Evolutionary conservation across 2,888 invertebrate genomes (phyloP).

Genomic region (Archips xylosteana): DNA sequence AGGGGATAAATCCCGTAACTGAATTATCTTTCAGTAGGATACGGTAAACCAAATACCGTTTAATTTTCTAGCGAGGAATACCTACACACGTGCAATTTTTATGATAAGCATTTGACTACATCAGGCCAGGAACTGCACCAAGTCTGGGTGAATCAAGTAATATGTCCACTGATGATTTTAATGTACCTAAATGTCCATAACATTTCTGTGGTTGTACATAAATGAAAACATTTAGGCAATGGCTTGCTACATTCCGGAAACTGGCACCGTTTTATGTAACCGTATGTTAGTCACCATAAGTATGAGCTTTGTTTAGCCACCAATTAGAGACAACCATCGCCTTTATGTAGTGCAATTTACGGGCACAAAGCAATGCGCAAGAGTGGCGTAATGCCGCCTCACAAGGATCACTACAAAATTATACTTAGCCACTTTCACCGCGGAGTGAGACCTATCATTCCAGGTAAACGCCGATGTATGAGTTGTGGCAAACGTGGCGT

Average conservation of each 20-base stretch:
- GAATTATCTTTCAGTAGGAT: not conserved
- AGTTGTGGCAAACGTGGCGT: not conserved
- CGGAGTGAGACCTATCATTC: conserved; percentile 24
- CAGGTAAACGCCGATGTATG: conserved; percentile 2
- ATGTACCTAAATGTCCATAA: not conserved
- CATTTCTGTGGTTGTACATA: not conserved
- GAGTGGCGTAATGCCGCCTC: conserved; percentile 25
- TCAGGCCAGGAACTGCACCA: not conserved
- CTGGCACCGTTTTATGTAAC: conserved; percentile 29
- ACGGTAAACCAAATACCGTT: not conserved
- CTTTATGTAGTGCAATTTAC: conserved; percentile 40
- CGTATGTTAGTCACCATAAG: conserved; percentile 30
- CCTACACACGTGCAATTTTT: not conserved
- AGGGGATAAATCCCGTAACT: not conserved
- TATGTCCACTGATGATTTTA: not conserved
- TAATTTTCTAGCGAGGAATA: not conserved
- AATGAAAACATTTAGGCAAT: conserved; percentile 13
- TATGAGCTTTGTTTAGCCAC: conserved; percentile 30
- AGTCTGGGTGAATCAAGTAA: not conserved
- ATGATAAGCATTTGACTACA: not conserved
- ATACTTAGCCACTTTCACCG: conserved; percentile 40
- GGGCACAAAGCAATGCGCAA: conserved; percentile 34
- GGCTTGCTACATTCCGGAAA: conserved; percentile 35
- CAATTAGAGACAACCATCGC: conserved; percentile 35
- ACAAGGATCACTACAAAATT: conserved; percentile 34